Evolutionary conservation across 2,888 invertebrate species (phyloP), one percentile per base, ranked within the genome.

Genomic region (Ligdia adustata): DNA sequence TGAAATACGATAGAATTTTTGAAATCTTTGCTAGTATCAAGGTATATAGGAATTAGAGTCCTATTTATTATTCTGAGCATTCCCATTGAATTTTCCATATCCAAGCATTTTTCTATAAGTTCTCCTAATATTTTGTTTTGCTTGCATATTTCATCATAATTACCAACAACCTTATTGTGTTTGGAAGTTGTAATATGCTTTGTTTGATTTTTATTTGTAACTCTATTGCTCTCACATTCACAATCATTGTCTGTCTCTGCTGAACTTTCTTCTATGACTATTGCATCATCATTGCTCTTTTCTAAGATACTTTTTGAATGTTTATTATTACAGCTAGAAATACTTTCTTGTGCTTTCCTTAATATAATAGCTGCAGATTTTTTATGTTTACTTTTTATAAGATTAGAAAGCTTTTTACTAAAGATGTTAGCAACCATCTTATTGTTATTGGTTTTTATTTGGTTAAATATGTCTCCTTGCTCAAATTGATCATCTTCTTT

Each of bases 11-110:
- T 9, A 0, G 81, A 77, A 16, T 61, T 52, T 41, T 67, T 79
- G 34, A 69, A 79, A 1, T 35, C 27, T n/a, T 55, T 35, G 22
- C 66, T 61, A 2, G 66, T 47, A 33, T 63, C 49, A 28, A 60
- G 60, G 38, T 76, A 86, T 0, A 58, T 20, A 2, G 66, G 68
- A 22, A 80, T 31, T 0, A 88, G 16, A 11, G 69, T 69, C 52
- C 58, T 72, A 6, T 78, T 62, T 4, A 86, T 52, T 0, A 81
- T 64, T 40, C 70, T 62, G 0, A 42, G 9, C 79, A 87, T 82
- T 9, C 70, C 78, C 1, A 49, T 33, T 0, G 73, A 60, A 18
- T 70, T 60, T 43, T 76, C 72, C 42, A 76, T 49, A 2, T 54
- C 46, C 1, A 75, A 27, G 44, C 79, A 82, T 46, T 56, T 64